Conservation (phyloP, 2,797 vertebrate genomes). For the Hypotaenidia okinawae region DNA sequence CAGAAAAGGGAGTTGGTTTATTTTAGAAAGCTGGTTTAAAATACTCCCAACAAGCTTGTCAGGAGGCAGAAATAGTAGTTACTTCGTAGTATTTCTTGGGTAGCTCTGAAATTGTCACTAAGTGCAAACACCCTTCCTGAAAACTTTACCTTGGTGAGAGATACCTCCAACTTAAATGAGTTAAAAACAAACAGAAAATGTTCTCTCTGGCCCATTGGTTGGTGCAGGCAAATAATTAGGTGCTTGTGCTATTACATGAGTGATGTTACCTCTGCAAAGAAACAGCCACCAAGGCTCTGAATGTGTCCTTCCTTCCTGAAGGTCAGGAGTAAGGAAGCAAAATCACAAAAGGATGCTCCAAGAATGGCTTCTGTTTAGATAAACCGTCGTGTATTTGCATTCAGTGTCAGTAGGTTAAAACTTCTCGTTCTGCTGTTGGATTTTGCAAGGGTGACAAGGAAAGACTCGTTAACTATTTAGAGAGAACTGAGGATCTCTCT, state of each 20-base stretch:
- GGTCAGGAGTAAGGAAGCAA: not conserved
- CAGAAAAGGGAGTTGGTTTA: not conserved
- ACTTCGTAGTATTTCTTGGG: not conserved
- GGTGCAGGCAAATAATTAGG: not conserved
- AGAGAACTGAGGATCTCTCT: not conserved
- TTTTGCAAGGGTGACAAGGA: not conserved
- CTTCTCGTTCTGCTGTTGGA: not conserved
- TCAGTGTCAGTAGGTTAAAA: not conserved
- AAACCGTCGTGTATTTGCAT: not conserved
- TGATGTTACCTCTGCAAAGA: not conserved
- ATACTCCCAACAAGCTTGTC: not conserved
- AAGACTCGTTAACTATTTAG: not conserved
- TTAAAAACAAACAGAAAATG: not conserved
- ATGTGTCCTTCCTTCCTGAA: not conserved
- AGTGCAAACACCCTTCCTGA: not conserved
- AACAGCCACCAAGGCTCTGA: not conserved
- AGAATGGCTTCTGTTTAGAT: not conserved
- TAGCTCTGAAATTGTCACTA: not conserved
- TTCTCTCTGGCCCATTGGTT: not conserved
- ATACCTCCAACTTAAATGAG: not conserved
- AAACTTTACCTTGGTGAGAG: not conserved
- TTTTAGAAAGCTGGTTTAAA: constrained; percentile 42
- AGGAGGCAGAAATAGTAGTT: constrained; percentile 13
- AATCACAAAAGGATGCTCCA: not conserved
- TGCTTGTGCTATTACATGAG: not conserved